A percentile compares a stretch with the other conserved stretches of the same genome.
Evolutionary conservation across 2,113 vertebrate genomes (phyloP).

Genomic region (Cottus gobio): DNA sequence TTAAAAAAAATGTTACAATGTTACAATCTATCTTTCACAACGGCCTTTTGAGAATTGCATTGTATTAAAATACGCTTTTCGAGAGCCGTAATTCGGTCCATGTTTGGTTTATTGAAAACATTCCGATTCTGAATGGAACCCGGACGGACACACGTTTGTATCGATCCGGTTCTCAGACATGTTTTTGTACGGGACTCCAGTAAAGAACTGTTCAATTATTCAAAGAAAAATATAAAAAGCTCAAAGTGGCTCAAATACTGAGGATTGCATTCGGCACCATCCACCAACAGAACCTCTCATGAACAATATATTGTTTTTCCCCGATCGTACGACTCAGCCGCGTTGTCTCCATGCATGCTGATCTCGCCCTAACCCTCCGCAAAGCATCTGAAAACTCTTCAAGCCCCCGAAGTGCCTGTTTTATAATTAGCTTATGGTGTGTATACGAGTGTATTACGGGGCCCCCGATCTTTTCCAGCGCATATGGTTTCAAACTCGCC

Average conservation of each 20-base stretch:
- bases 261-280: not conserved
- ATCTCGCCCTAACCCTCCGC: constrained; percentile 55
- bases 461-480: constrained; percentile 70
- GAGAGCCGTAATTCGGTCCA: not conserved
- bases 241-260: not conserved
- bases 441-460: constrained; percentile 75
- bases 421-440: constrained; percentile 78
- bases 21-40: not conserved
- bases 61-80: not conserved
- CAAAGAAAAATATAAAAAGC: not conserved
- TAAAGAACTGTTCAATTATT: not conserved
- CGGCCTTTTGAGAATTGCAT: not conserved
- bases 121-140: not conserved
- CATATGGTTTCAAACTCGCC: constrained; percentile 85
- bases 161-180: too few species aligned
- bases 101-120: not conserved
- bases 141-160: too few species aligned
- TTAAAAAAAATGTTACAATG: too few species aligned
- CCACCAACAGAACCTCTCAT: not conserved
- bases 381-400: constrained; percentile 70
- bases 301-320: not conserved
- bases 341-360: constrained; percentile 22
- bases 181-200: not conserved
- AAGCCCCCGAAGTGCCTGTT: constrained; percentile 73
- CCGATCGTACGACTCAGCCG: not conserved